Evolutionary conservation across 37 sponge, comb jelly and placozoan species (phyloP).

Genomic region (Ianthella basta): DNA sequence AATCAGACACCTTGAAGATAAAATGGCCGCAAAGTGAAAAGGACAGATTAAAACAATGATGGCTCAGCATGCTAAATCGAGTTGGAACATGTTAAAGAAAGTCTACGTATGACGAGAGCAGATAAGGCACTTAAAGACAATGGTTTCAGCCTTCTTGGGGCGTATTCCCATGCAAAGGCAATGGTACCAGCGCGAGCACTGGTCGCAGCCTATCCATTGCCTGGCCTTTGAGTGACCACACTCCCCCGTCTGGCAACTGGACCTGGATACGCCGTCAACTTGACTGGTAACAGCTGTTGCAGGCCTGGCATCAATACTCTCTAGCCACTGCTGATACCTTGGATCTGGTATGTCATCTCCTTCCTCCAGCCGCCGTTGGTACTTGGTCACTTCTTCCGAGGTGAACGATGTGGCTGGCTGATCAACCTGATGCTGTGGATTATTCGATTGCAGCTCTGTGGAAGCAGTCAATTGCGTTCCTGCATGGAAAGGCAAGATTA

Average conservation of each 20-base stretch:
- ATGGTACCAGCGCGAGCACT: neutral
- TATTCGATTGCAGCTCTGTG: neutral
- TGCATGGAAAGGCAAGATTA: neutral
- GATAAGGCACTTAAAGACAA: neutral
- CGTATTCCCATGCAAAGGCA: neutral
- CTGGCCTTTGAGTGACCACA: neutral
- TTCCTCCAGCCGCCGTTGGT: constrained; percentile 4
- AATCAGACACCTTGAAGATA: too few relatives aligned
- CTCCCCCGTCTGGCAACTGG: neutral
- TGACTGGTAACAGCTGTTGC: neutral
- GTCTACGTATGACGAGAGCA: neutral
- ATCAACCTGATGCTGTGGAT: neutral
- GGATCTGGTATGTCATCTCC: constrained; percentile 12
- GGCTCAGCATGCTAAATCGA: neutral
- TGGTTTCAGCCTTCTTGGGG: neutral
- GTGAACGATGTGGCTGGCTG: neutral
- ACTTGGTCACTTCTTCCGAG: neutral
- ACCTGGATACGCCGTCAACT: neutral
- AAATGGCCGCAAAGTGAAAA: too few relatives aligned
- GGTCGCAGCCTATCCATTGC: neutral
- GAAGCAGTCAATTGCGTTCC: neutral
- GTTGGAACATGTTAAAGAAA: neutral
- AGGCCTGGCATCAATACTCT: neutral
- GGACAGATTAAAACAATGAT: too few relatives aligned
- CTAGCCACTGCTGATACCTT: neutral